phyloP scores from a whole-genome alignment of 2,797 vertebrate genomes.

The Gymnodraco acuticeps region DNA sequence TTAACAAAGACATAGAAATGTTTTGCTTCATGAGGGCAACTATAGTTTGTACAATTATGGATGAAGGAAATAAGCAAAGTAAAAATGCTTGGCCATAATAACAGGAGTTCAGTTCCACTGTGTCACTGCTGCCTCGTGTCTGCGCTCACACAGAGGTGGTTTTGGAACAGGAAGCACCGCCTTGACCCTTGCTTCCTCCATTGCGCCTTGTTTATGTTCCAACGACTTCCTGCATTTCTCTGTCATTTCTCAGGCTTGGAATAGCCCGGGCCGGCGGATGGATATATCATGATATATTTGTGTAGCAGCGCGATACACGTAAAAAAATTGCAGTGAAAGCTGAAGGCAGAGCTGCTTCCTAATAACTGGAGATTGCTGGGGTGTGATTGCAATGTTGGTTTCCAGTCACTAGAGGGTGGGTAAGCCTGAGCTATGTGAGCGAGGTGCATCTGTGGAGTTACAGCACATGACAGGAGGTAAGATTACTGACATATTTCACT shows the following conservation, averaged over 20 bases:
- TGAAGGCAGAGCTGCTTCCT: conserved; percentile 38
- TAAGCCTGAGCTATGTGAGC: conserved; percentile 69
- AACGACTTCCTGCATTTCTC: conserved; percentile 85
- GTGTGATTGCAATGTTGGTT: conserved; percentile 48
- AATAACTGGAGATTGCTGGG: conserved; percentile 14
- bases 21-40: background rate
- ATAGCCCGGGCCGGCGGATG: conserved; percentile 51
- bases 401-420: conserved; percentile 80
- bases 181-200: conserved; percentile 85
- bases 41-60: background rate
- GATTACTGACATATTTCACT: conserved; percentile 32
- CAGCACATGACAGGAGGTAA: conserved; percentile 58
- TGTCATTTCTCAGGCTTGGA: conserved; percentile 76
- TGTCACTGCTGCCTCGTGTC: conserved; percentile 36
- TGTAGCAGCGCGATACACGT: conserved; percentile 36
- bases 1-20: background rate
- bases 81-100: background rate
- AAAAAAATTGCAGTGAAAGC: conserved; percentile 28
- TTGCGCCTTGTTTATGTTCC: conserved; percentile 83
- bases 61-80: background rate
- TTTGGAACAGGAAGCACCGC: conserved; percentile 85
- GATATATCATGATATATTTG: conserved; percentile 66
- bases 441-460: conserved; percentile 22
- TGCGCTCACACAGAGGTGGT: conserved; percentile 56
- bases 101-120: conserved; percentile 16